Evolutionary conservation across 1,140 invertebrate species (phyloP), one percentile per base, ranked within the genome.

Genomic region (Solenopsis fugax): DNA sequence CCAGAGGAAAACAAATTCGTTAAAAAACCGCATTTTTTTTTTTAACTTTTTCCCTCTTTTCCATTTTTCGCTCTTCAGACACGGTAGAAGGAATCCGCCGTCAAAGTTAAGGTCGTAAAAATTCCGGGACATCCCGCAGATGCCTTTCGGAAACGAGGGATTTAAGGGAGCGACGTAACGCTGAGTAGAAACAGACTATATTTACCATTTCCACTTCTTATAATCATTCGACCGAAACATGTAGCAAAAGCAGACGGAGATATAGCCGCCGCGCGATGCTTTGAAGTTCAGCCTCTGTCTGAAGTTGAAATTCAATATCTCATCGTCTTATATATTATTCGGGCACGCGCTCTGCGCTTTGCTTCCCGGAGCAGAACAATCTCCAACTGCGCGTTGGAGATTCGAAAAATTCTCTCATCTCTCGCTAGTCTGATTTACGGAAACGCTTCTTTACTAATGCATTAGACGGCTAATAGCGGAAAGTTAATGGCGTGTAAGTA

Each of bases 261-360:
- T 52, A 72, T 12, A 72, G 24, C 10, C 21, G 4, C n/a, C 5
- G 18, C 5, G 18, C 37, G 54, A 10, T 48, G 12, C 21, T 77
- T 77, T 48, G 18, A 77, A 64, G 41, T 64, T 41, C 41, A 24
- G 75, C 56, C 7, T 62, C 37, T 73, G 29, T 73, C 71, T 64
- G 41, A 48, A 62, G 41, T 41, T 64, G 41, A 77, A 77, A 77
- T 48, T 77, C 75, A 62, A 77, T 62, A 48, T 77, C 37, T 60
- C 21, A 77, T 77, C 41, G 29, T 62, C 13, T 76, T 60, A 77
- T 48, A 77, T 48, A 64, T 64, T 77, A 77, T 77, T 77, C 16
- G 21, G 4, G 21, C 37, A 45, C 37, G 54, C n/a, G 34, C 37
- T 60, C 12, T 62, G 56, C 37, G 41, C 24, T 45, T 64, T 21